Evolutionary conservation across 2,797 vertebrate genomes (phyloP).

Genomic region (Pitangus sulphuratus): DNA sequence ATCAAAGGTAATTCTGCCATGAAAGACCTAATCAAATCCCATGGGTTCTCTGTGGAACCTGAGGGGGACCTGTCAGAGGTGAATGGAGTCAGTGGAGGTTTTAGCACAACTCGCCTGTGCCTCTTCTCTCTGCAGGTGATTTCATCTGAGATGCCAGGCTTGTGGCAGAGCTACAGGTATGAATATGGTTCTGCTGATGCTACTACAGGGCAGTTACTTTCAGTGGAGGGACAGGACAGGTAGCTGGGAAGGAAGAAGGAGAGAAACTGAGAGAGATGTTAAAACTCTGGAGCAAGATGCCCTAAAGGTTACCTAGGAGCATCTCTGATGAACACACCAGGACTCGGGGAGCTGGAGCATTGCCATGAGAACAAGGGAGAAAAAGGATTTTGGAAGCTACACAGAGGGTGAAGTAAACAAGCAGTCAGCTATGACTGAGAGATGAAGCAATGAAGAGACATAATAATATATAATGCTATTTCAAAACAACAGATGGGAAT

Average conservation of each 20-base stretch:
- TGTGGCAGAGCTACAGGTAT: neutral
- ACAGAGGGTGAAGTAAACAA: slow-evolving; percentile 66
- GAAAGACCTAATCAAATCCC: neutral
- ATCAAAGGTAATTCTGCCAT: neutral
- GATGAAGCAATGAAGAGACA: slow-evolving; percentile 63
- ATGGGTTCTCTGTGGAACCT: neutral
- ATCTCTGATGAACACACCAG: neutral
- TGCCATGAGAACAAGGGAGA: slow-evolving; percentile 15
- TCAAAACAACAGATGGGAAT: slow-evolving; percentile 75
- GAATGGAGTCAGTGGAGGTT: neutral
- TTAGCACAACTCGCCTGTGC: neutral
- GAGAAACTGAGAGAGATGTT: neutral
- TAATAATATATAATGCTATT: slow-evolving; percentile 69
- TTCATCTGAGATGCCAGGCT: neutral
- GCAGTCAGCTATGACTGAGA: slow-evolving; percentile 74
- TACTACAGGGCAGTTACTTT: neutral
- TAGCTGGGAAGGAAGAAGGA: neutral
- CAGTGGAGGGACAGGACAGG: neutral
- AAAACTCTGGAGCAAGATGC: neutral
- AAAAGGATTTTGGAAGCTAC: slow-evolving; percentile 56
- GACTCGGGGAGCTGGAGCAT: neutral
- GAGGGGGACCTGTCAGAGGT: neutral
- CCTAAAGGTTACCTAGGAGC: neutral
- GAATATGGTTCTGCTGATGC: neutral
- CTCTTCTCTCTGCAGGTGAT: neutral